These are phyloP conservation scores for Hippocampus zosterae DNA, from an alignment of 2,113 vertebrate genomes.

Conservation along the genomic window DNA sequence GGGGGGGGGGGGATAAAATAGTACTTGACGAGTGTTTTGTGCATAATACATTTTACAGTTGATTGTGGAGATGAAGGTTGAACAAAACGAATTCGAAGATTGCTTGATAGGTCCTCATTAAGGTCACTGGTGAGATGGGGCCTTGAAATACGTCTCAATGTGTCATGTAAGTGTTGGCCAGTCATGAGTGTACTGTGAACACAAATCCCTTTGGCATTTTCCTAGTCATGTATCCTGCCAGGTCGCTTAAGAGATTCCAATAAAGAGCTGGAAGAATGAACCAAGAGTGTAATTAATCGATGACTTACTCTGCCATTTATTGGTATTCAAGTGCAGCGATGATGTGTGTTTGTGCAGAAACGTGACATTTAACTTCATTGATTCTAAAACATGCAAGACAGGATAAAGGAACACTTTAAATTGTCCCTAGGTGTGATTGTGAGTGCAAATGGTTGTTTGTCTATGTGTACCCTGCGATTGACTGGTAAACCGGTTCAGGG, in stretches of 20 bases:
- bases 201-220: conserved; percentile 49
- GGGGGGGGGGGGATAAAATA: not conserved
- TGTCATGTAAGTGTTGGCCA: not conserved
- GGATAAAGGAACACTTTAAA: no score
- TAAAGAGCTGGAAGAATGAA: conserved; percentile 42
- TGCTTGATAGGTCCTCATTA: not conserved
- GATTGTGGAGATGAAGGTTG: not conserved
- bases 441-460: no score
- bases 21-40: not conserved
- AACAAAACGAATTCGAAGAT: not conserved
- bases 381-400: no score
- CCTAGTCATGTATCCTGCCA: conserved; percentile 56
- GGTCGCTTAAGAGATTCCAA: conserved; percentile 48
- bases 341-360: not conserved
- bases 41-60: not conserved
- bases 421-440: no score
- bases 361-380: not conserved
- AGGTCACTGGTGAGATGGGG: not conserved
- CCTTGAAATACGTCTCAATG: not conserved
- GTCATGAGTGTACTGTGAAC: not conserved
- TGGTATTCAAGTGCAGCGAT: conserved; percentile 56
- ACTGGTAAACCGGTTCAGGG: no score
- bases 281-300: conserved; percentile 51
- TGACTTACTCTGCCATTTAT: conserved; percentile 41
- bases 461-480: no score